Evolutionary conservation across 2,888 invertebrate species (phyloP).

Genomic region (Branchinecta sandiegonensis): DNA sequence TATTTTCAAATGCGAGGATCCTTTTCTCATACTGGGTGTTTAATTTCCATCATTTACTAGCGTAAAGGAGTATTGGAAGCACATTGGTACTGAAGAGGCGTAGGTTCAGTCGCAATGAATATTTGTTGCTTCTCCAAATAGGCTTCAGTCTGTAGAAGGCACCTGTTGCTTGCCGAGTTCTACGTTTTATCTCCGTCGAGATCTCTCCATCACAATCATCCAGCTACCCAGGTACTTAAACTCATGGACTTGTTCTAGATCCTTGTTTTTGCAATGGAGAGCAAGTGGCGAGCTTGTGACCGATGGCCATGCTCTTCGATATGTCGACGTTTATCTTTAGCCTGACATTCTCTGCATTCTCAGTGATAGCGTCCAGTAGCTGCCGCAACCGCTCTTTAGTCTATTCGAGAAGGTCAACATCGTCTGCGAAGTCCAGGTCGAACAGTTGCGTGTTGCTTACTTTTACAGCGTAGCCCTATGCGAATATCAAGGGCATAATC

Average conservation of each 20-base stretch:
- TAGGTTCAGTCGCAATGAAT: neutral
- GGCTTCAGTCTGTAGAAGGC: neutral
- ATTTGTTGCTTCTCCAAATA: neutral
- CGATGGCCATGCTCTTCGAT: neutral
- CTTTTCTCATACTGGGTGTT: neutral
- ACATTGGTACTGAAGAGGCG: neutral
- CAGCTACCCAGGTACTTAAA: neutral
- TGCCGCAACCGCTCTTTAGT: too few species aligned
- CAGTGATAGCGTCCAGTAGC: too few species aligned
- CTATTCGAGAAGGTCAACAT: too few species aligned
- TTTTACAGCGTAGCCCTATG: too few species aligned
- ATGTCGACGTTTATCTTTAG: neutral
- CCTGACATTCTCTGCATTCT: neutral
- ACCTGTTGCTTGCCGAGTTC: neutral
- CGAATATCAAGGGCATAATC: too few species aligned
- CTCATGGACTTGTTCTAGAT: neutral
- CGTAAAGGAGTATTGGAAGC: neutral
- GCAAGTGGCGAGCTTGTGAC: neutral
- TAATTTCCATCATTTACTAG: neutral
- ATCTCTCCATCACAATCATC: neutral
- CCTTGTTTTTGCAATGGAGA: neutral
- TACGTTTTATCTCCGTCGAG: neutral
- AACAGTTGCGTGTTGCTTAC: too few species aligned
- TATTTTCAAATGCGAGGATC: constrained; percentile 4
- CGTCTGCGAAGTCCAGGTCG: too few species aligned